These are phyloP conservation scores for Bombus fervidus DNA, from an alignment of 1,140 invertebrate genomes.

Conservation along the genomic window DNA sequence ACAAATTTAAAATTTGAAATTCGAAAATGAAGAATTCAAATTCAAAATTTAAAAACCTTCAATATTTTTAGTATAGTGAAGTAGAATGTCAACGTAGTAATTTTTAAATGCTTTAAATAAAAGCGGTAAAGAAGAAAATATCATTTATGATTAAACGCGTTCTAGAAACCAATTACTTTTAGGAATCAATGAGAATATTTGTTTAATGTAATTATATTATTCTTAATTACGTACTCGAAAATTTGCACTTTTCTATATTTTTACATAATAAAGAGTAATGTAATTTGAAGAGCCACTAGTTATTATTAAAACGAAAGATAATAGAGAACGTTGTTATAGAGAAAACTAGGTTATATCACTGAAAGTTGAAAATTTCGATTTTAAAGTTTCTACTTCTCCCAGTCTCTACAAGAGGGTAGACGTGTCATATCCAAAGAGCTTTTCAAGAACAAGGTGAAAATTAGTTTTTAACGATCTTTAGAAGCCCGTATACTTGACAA, in stretches of 20 bases:
- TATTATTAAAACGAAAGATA: not conserved
- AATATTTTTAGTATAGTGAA: not conserved
- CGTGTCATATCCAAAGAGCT: conserved; percentile 13
- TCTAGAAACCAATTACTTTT: not conserved
- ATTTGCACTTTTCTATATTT: not conserved
- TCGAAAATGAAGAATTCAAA: not conserved
- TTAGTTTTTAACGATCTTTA: conserved; percentile 28
- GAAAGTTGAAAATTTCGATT: not conserved
- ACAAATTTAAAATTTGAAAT: not conserved
- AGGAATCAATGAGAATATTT: not conserved
- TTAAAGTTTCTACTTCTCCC: not conserved
- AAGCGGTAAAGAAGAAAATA: not conserved
- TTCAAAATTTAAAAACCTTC: not conserved
- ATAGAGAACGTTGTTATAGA: not conserved
- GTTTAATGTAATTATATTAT: not conserved
- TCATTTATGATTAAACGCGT: not conserved
- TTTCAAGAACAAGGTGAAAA: conserved; percentile 1
- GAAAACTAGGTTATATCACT: too few species aligned
- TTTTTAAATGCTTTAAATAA: not conserved
- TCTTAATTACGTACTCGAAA: not conserved
- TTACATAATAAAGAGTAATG: not conserved
- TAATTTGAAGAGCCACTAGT: not conserved
- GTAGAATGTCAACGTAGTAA: not conserved
- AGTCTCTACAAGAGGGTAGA: not conserved
- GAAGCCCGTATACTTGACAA: conserved; percentile 23